These are phyloP conservation scores for Lamellibrachia satsuma DNA, from an alignment of 2,888 invertebrate genomes.

Conservation along the genomic window DNA sequence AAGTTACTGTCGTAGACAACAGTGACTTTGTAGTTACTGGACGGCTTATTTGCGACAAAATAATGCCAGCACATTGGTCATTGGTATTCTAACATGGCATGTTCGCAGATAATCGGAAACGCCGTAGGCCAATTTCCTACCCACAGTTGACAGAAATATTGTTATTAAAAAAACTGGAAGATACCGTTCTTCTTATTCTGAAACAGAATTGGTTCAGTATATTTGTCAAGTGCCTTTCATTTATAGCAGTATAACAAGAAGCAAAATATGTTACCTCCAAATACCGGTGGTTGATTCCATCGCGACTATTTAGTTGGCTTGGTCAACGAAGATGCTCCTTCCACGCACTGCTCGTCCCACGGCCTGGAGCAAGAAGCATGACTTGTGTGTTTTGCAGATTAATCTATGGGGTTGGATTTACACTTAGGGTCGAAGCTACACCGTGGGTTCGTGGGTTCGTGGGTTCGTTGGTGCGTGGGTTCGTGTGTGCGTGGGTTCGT, in stretches of 20 bases:
- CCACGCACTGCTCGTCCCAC: background rate
- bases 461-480: background rate
- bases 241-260: background rate
- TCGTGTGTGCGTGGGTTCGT: background rate
- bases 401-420: background rate
- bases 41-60: too few species aligned
- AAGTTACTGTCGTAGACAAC: background rate
- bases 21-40: background rate
- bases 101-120: too few species aligned
- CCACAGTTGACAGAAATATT: too few species aligned
- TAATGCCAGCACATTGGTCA: too few species aligned
- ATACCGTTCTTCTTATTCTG: too few species aligned
- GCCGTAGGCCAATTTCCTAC: too few species aligned
- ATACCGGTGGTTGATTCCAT: background rate
- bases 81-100: too few species aligned
- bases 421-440: background rate
- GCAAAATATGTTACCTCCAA: background rate
- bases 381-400: background rate
- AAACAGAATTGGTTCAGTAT: background rate
- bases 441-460: background rate
- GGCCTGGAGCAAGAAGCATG: background rate
- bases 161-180: too few species aligned
- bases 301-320: background rate
- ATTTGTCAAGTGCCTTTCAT: background rate
- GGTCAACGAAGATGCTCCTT: background rate